Percentiles rank a stretch among this genome's conserved stretches.
phyloP scores from a whole-genome alignment of 2,888 invertebrate genomes.

The Caenorhabditis sp. region DNA sequence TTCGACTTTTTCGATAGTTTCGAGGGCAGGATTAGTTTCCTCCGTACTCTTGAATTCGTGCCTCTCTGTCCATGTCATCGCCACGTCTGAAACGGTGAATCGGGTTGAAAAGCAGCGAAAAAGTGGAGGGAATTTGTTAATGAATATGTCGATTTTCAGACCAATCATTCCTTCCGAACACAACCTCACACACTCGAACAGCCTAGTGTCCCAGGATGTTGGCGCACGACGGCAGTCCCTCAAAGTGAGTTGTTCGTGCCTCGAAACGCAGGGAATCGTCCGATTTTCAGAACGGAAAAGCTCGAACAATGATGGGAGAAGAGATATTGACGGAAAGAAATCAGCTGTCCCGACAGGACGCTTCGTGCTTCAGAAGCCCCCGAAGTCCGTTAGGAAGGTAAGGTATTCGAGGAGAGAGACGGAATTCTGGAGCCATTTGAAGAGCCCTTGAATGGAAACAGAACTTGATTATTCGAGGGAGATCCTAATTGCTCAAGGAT shows the following conservation, averaged over 20 bases:
- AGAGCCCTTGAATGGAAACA: neutral
- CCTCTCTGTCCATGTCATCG: slow-evolving; percentile 16
- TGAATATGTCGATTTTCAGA: slow-evolving; percentile 22
- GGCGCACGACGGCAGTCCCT: slow-evolving; percentile 52
- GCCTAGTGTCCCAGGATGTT: slow-evolving; percentile 51
- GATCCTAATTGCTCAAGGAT: too few relatives aligned
- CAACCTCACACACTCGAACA: slow-evolving; percentile 54
- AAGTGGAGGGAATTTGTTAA: neutral
- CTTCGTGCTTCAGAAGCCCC: slow-evolving; percentile 54
- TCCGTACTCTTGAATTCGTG: slow-evolving; percentile 1
- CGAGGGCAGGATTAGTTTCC: slow-evolving; percentile 31
- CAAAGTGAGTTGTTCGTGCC: slow-evolving; percentile 41
- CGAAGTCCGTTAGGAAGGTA: slow-evolving; percentile 53
- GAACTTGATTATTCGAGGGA: neutral
- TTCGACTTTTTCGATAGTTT: slow-evolving; percentile 39
- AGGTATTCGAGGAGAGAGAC: neutral
- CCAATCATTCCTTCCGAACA: slow-evolving; percentile 57
- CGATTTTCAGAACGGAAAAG: slow-evolving; percentile 60
- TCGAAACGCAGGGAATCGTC: neutral
- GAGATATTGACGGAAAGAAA: slow-evolving; percentile 58
- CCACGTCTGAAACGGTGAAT: slow-evolving; percentile 26
- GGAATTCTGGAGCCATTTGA: neutral
- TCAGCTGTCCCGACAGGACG: slow-evolving; percentile 59
- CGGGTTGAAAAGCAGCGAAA: neutral
- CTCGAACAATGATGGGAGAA: slow-evolving; percentile 64